phyloP scores from a whole-genome alignment of 2,797 vertebrate genomes.

The Myiotriccus ornatus region DNA sequence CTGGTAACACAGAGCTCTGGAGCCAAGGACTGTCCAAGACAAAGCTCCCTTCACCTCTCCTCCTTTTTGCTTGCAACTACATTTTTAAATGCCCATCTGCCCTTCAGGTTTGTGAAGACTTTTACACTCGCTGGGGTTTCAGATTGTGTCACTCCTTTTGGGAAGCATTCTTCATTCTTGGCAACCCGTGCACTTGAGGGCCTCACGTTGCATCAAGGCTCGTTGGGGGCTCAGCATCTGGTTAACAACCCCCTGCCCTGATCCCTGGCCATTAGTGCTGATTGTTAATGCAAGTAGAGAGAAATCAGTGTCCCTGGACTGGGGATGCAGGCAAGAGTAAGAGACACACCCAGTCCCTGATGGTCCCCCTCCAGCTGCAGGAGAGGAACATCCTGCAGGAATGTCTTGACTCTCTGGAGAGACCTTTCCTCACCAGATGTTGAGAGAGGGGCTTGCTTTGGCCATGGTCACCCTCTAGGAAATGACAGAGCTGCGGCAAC shows the following conservation, averaged over 20 bases:
- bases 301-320: not conserved
- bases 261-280: not conserved
- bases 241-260: not conserved
- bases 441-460: not conserved
- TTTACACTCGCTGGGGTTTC: not conserved
- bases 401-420: not conserved
- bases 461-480: not conserved
- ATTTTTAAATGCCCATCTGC: not conserved
- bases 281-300: not conserved
- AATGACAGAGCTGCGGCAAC: not conserved
- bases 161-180: not conserved
- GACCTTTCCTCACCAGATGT: not conserved
- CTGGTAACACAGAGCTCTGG: not conserved
- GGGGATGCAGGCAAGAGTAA: rapidly evolving
- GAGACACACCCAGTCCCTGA: not conserved
- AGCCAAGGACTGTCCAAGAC: not conserved
- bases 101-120: not conserved
- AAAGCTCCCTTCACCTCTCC: not conserved
- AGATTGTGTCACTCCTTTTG: not conserved
- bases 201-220: not conserved
- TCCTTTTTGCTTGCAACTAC: not conserved
- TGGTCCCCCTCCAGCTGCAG: not conserved
- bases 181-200: not conserved
- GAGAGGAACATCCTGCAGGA: not conserved
- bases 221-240: rapidly evolving